Evolutionary conservation across 2,888 invertebrate genomes (phyloP).

Genomic region (Platycnemis pennipes): DNA sequence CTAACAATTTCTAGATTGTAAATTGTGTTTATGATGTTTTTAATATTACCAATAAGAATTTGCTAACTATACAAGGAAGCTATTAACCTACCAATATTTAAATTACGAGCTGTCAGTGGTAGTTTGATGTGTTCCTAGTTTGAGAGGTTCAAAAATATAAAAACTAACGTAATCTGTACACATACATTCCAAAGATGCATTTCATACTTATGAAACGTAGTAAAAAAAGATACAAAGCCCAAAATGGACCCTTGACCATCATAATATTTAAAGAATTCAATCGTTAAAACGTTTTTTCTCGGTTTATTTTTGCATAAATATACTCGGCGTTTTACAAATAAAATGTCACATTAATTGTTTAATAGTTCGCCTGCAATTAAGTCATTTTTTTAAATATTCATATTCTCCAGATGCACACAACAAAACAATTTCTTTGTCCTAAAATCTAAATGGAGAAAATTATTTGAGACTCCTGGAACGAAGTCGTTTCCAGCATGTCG

Average conservation of each 20-base stretch:
- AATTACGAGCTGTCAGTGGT: slow-evolving; percentile 29
- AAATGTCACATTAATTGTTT: not conserved
- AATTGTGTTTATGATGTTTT: slow-evolving; percentile 32
- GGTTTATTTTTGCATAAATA: slow-evolving; percentile 4
- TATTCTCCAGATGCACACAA: not conserved
- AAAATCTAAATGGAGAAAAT: not conserved
- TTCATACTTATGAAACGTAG: slow-evolving; percentile 26
- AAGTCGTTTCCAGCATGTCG: not conserved
- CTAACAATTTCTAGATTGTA: not conserved
- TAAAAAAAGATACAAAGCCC: slow-evolving; percentile 18
- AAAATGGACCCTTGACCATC: slow-evolving; percentile 30
- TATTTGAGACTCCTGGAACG: not conserved
- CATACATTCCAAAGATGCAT: slow-evolving; percentile 29
- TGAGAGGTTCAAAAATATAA: slow-evolving; percentile 23
- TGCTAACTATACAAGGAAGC: not conserved
- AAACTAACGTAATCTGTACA: not conserved
- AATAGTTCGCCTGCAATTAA: not conserved
- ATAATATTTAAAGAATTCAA: not conserved
- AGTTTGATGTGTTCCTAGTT: slow-evolving; percentile 24
- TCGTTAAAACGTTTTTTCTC: slow-evolving; percentile 1
- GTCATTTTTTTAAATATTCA: not conserved
- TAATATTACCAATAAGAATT: not conserved
- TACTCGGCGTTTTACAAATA: not conserved
- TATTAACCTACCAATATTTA: slow-evolving; percentile 21
- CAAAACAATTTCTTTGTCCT: not conserved